phyloP scores from a whole-genome alignment of 2,888 invertebrate species.

The Calliphora vomitoria region DNA sequence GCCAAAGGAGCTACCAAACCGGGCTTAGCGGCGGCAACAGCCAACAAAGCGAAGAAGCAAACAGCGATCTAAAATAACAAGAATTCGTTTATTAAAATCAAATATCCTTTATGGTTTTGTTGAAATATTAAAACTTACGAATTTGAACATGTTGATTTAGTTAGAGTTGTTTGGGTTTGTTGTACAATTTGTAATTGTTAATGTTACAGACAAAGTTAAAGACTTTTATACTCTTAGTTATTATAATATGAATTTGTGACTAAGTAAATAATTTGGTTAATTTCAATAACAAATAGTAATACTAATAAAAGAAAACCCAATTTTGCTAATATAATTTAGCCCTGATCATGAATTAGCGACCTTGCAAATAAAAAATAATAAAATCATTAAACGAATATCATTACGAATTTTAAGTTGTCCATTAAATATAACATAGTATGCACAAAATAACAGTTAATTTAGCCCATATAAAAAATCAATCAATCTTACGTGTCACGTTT shows the following conservation, averaged over 20 bases:
- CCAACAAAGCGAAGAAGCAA: slow-evolving; percentile 80
- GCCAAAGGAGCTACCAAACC: slow-evolving; percentile 75
- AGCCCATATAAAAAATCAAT: not conserved
- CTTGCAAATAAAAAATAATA: too few species aligned
- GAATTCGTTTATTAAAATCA: not conserved
- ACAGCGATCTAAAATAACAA: slow-evolving; percentile 76
- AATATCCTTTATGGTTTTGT: not conserved
- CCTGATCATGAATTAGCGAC: too few species aligned
- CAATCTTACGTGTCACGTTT: not conserved
- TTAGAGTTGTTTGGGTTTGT: slow-evolving; percentile 22
- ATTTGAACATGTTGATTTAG: slow-evolving; percentile 79
- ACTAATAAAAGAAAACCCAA: too few species aligned
- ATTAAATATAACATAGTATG: too few species aligned
- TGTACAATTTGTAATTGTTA: slow-evolving; percentile 60
- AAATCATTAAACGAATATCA: too few species aligned
- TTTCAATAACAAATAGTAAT: not conserved
- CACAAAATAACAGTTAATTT: too few species aligned
- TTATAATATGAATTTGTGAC: not conserved
- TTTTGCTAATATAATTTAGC: too few species aligned
- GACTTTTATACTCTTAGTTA: slow-evolving; percentile 34
- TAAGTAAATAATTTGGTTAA: not conserved
- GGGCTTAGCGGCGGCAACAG: slow-evolving; percentile 72
- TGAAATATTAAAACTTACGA: slow-evolving; percentile 77
- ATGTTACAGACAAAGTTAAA: not conserved
- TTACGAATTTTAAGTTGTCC: too few species aligned